phyloP scores from a whole-genome alignment of 2,888 invertebrate species.

The Dicyrtoma fusca region DNA sequence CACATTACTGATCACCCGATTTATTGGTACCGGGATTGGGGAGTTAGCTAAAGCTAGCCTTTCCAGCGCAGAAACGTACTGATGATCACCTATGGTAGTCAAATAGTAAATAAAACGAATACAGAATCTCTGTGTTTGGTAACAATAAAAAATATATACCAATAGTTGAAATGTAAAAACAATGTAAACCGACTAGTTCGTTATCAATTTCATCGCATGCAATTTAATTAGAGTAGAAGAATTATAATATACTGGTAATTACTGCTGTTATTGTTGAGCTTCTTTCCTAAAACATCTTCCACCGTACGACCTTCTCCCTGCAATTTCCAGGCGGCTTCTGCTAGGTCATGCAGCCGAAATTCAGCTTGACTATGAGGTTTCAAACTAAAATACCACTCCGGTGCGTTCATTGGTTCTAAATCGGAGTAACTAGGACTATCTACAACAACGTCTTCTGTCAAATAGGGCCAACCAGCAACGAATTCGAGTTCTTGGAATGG shows the following conservation, averaged over 20 bases:
- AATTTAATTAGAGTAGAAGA: no score
- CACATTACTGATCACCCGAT: conserved; percentile 48
- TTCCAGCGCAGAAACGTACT: conserved; percentile 60
- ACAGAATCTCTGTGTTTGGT: no score
- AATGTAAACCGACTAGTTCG: conserved; percentile 8
- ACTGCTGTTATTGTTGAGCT: conserved; percentile 53
- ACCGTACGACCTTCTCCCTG: conserved; percentile 61
- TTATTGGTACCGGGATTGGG: conserved; percentile 50
- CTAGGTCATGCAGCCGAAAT: conserved; percentile 76
- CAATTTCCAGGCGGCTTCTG: conserved; percentile 72
- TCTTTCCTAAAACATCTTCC: conserved; percentile 66
- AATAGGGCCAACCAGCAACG: conserved; percentile 80
- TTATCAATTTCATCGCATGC: no score
- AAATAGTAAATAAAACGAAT: no score
- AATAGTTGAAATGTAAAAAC: no score
- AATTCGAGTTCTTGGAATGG: conserved; percentile 52
- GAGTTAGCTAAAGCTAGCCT: conserved; percentile 58
- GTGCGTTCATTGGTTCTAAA: conserved; percentile 77
- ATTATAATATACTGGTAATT: not conserved
- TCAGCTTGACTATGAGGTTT: conserved; percentile 61
- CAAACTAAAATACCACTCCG: conserved; percentile 69
- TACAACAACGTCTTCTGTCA: conserved; percentile 81
- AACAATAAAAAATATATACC: no score
- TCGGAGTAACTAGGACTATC: conserved; percentile 87
- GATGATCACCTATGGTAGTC: conserved; percentile 56